These are phyloP conservation scores for Strongylocentrotus purpuratus DNA, from an alignment of 35 echinoderm and acorn worm species.

Conservation along the genomic window DNA sequence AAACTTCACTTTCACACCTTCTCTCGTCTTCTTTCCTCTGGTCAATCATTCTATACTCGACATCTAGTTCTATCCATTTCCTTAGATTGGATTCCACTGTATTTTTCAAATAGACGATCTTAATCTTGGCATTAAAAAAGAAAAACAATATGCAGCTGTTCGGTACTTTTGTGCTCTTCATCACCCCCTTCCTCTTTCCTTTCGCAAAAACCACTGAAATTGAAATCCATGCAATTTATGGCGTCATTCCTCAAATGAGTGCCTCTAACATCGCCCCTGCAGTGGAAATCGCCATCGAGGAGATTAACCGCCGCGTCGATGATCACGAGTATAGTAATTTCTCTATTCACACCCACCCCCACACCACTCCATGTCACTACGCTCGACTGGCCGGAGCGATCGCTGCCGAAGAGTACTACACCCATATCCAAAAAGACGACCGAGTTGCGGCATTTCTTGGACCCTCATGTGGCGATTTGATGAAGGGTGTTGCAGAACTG, in stretches of 20 bases:
- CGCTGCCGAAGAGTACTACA: not conserved
- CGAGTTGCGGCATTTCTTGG: conserved; percentile 15
- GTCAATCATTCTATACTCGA: too few species aligned
- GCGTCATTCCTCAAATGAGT: conserved; percentile 33
- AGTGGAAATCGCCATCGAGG: not conserved
- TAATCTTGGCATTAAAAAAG: too few species aligned
- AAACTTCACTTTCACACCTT: too few species aligned
- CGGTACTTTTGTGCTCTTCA: too few species aligned
- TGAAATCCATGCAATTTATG: conserved; percentile 27
- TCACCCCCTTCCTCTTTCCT: not conserved
- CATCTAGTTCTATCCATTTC: too few species aligned
- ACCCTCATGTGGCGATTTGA: not conserved
- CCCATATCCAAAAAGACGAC: not conserved
- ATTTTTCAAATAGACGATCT: too few species aligned
- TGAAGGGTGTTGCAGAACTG: conserved; percentile 1
- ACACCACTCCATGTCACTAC: not conserved
- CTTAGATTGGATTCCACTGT: too few species aligned
- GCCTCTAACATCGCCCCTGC: conserved; percentile 20
- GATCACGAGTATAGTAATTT: conserved; percentile 22
- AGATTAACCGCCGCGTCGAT: not conserved
- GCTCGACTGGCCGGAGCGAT: not conserved
- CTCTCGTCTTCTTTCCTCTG: too few species aligned
- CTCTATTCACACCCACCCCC: not conserved
- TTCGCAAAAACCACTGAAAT: not conserved
- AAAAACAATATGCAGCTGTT: too few species aligned